Evolutionary conservation across 2,888 invertebrate genomes (phyloP).

Genomic region (Megastigmus dorsalis): DNA sequence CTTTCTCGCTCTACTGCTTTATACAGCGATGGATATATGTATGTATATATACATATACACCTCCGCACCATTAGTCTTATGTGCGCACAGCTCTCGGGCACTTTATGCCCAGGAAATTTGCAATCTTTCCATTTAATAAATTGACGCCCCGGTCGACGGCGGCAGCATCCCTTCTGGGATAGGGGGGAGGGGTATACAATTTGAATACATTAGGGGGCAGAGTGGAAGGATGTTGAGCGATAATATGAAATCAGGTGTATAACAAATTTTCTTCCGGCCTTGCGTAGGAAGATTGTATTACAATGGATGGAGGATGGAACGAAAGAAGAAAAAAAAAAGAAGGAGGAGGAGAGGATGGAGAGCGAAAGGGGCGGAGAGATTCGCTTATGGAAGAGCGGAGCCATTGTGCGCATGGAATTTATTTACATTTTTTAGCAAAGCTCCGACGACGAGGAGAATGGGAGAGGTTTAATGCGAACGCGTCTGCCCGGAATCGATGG

Average conservation of each 20-base stretch:
- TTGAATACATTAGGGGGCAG: constrained; percentile 69
- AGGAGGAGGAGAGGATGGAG: not conserved
- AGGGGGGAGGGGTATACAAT: constrained; percentile 69
- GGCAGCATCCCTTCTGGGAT: not conserved
- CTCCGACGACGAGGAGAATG: not conserved
- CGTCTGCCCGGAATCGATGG: not conserved
- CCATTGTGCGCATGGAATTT: constrained; percentile 23
- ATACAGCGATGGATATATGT: no score
- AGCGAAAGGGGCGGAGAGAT: not conserved
- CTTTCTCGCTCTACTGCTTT: constrained; percentile 51
- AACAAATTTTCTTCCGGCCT: constrained; percentile 43
- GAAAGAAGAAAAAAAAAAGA: no score
- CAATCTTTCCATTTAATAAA: constrained; percentile 75
- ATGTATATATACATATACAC: no score
- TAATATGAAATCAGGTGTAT: constrained; percentile 54
- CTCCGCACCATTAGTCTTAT: constrained; percentile 71
- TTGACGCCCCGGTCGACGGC: constrained; percentile 61
- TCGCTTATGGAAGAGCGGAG: not conserved
- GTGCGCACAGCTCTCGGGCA: constrained; percentile 62
- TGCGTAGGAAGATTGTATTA: not conserved
- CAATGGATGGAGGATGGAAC: not conserved
- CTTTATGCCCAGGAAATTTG: constrained; percentile 74
- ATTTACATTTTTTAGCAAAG: constrained; percentile 38
- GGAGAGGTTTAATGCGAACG: no score
- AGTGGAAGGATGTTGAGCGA: constrained; percentile 18